Conservation (phyloP, 2,888 invertebrate species). For the Stenodera caucasica region DNA sequence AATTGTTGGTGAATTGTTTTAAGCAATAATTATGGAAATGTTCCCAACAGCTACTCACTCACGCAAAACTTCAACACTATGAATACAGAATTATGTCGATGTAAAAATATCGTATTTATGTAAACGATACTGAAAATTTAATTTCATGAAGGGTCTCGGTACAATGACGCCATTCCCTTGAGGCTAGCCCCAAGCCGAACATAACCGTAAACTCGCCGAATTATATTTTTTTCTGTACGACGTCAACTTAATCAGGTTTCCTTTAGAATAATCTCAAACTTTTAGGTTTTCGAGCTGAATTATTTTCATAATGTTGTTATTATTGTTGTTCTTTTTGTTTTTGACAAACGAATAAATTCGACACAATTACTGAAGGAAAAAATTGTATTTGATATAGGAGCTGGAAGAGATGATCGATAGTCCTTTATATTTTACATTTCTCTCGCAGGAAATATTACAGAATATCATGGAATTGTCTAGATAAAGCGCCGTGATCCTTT, state of each 20-base stretch:
- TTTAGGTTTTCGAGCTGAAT: not conserved
- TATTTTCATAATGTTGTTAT: not conserved
- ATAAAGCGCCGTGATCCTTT: not conserved
- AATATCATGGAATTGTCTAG: no score
- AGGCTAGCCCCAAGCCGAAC: not conserved
- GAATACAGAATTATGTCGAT: constrained; percentile 3
- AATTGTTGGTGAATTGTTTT: constrained; percentile 1
- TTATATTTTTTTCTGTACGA: not conserved
- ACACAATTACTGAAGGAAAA: not conserved
- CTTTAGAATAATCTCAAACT: not conserved
- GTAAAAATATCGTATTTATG: constrained; percentile 3
- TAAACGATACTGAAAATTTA: constrained; percentile 4
- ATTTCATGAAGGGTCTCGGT: not conserved
- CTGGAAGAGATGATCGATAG: not conserved
- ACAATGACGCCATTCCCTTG: not conserved
- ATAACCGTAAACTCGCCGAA: constrained; percentile 1
- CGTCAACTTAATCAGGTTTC: constrained; percentile 5
- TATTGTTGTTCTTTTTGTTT: not conserved
- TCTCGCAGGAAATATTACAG: no score
- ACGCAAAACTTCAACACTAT: not conserved
- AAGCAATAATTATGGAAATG: constrained; percentile 3
- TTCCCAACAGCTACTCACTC: not conserved
- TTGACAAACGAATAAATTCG: not conserved
- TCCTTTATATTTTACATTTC: not conserved
- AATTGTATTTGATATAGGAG: not conserved